A percentile compares a stretch with the other conserved stretches of the same genome.
phyloP scores from a whole-genome alignment of 2,888 invertebrate species.

The Lithosia quadra region DNA sequence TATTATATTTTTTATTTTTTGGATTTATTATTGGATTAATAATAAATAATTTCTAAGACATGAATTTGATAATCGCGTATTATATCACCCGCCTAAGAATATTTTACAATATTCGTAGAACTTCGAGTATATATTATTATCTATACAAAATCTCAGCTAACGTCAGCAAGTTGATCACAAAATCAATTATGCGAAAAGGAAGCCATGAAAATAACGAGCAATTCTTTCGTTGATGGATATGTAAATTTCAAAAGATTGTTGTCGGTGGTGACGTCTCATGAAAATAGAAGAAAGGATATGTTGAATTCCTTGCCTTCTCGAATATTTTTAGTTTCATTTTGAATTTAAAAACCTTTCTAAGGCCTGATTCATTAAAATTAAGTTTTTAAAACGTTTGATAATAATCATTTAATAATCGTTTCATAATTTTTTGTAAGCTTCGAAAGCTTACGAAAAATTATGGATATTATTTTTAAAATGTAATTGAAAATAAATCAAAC shows the following conservation, averaged over 20 bases:
- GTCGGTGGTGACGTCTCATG: conserved; percentile 25
- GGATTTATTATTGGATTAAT: too few species aligned
- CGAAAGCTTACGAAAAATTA: too few species aligned
- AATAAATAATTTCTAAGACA: too few species aligned
- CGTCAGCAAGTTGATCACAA: conserved; percentile 25
- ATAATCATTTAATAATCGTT: too few species aligned
- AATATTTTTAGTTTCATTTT: conserved; percentile 35
- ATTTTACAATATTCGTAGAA: background rate
- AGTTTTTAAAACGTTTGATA: too few species aligned
- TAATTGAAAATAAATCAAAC: too few species aligned
- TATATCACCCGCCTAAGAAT: background rate
- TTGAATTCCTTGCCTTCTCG: conserved; percentile 30
- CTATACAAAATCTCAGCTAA: background rate
- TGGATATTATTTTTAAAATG: too few species aligned
- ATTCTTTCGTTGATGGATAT: conserved; percentile 44
- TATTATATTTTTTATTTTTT: too few species aligned
- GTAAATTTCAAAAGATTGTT: conserved; percentile 55
- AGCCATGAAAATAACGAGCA: conserved; percentile 52
- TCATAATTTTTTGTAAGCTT: too few species aligned
- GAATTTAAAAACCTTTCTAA: conserved; percentile 45
- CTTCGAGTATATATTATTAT: background rate
- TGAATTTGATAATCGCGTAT: too few species aligned
- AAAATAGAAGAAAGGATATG: conserved; percentile 50
- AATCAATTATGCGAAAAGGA: conserved; percentile 57
- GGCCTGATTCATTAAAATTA: background rate